phyloP scores from a whole-genome alignment of 2,113 vertebrate genomes.

The Microtus pennsylvanicus region DNA sequence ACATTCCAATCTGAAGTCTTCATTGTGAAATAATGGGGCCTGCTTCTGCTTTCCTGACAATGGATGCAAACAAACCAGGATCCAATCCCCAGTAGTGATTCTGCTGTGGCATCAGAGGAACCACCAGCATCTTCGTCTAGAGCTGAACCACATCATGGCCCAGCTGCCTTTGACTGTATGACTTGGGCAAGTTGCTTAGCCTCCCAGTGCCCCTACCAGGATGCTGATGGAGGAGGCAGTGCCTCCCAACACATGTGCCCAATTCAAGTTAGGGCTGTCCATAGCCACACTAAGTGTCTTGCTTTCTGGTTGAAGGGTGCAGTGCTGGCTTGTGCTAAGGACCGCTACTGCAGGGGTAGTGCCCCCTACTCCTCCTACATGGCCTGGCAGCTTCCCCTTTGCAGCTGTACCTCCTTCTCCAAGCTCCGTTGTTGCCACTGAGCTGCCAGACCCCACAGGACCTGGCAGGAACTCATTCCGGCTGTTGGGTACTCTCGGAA shows the following conservation, averaged over 20 bases:
- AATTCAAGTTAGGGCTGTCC: background rate
- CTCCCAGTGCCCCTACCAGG: background rate
- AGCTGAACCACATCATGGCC: background rate
- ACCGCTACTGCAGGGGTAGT: too few relatives aligned
- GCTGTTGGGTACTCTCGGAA: accelerated
- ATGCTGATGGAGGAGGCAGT: background rate
- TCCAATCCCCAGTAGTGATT: background rate
- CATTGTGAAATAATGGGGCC: background rate
- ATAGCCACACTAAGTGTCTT: background rate
- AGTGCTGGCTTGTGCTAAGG: background rate
- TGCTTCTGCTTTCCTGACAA: background rate
- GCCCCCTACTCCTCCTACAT: background rate
- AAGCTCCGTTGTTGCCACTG: background rate
- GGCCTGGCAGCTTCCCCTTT: background rate
- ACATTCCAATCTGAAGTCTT: background rate
- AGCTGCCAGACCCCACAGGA: background rate
- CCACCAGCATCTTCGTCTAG: background rate
- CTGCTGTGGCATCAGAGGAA: accelerated
- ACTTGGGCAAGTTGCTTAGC: background rate
- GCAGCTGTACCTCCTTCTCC: too few relatives aligned
- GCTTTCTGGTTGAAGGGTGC: background rate
- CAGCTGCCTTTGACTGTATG: background rate
- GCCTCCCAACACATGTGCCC: background rate
- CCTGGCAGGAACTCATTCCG: background rate
- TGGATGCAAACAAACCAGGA: accelerated